phyloP scores from a whole-genome alignment of 1,140 invertebrate genomes.

The Neocloeon triangulifer region DNA sequence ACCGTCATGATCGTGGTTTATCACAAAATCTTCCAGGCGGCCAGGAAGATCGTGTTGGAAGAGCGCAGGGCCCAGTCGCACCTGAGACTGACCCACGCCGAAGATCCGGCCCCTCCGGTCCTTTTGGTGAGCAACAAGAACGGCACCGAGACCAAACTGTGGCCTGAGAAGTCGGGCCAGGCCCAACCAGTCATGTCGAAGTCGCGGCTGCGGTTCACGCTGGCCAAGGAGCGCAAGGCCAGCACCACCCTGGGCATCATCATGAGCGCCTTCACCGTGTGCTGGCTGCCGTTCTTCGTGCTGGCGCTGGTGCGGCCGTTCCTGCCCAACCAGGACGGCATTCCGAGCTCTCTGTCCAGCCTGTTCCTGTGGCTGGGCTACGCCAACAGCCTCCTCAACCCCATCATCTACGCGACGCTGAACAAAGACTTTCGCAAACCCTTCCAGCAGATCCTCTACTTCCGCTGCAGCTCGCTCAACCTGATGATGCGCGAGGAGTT shows the following conservation, averaged over 20 bases:
- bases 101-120: slow-evolving; percentile 7
- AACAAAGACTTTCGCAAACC: slow-evolving; percentile 83
- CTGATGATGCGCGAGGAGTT: slow-evolving; percentile 81
- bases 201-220: slow-evolving; percentile 39
- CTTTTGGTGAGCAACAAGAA: slow-evolving; percentile 11
- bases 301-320: slow-evolving; percentile 72
- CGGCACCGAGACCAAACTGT: slow-evolving; percentile 16
- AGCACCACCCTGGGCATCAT: slow-evolving; percentile 93
- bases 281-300: slow-evolving; percentile 95
- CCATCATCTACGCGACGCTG: slow-evolving; percentile 79
- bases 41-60: slow-evolving; percentile 59
- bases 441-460: slow-evolving; percentile 75
- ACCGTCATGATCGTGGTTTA: slow-evolving; percentile 77
- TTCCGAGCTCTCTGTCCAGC: slow-evolving; percentile 31
- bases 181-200: slow-evolving; percentile 21
- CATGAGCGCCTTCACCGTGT: slow-evolving; percentile 88
- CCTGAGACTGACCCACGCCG: slow-evolving; percentile 33
- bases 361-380: slow-evolving; percentile 79
- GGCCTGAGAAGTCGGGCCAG: slow-evolving; percentile 13
- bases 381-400: slow-evolving; percentile 79
- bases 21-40: slow-evolving; percentile 72
- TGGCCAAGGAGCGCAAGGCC: slow-evolving; percentile 79
- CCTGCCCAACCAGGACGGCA: slow-evolving; percentile 30
- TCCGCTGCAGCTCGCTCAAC: slow-evolving; percentile 67
- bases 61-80: slow-evolving; percentile 67